Evolutionary conservation across 2,113 vertebrate species (phyloP).

Genomic region (Lathamus discolor): DNA sequence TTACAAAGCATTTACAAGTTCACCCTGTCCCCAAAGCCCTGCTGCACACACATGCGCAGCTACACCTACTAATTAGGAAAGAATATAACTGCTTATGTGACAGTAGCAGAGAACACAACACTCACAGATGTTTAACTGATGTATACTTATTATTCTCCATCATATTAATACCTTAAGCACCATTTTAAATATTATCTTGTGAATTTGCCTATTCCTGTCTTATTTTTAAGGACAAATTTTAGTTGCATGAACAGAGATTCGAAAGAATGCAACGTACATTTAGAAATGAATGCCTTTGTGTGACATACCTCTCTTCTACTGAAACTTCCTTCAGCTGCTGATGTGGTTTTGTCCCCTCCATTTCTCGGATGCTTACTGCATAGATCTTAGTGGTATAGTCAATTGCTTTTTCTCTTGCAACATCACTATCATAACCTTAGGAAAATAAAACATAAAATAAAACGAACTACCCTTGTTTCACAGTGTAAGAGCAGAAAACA

Average conservation of each 20-base stretch:
- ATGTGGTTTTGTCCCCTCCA: constrained; percentile 93
- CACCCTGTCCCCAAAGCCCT: background rate
- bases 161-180: background rate
- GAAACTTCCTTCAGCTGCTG: constrained; percentile 89
- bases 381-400: constrained; percentile 95
- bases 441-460: constrained; percentile 1
- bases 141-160: background rate
- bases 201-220: background rate
- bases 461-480: background rate
- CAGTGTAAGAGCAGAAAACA: background rate
- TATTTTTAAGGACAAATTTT: background rate
- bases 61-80: background rate
- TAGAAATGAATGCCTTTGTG: background rate
- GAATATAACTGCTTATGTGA: background rate
- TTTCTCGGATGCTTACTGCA: constrained; percentile 90
- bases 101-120: background rate
- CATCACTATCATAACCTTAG: constrained; percentile 96
- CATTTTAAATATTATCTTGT: background rate
- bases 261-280: background rate
- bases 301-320: constrained; percentile 89
- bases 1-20: background rate
- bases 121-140: background rate
- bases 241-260: background rate
- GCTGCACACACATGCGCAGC: background rate
- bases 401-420: constrained; percentile 88